Conservation (phyloP, 2,888 invertebrate species). For the Epistrophe eligans region DNA sequence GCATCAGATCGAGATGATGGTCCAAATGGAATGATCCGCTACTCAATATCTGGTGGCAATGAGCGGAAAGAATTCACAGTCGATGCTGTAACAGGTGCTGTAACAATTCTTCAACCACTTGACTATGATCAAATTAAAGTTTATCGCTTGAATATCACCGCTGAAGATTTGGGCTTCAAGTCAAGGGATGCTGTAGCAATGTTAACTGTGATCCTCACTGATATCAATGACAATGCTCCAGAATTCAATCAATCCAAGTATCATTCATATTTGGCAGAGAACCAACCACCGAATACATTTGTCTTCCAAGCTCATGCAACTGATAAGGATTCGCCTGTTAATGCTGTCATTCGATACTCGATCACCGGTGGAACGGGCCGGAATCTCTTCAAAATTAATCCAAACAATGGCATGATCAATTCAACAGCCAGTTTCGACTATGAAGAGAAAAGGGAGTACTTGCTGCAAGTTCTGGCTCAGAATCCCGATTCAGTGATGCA, state of each 20-base stretch:
- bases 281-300: constrained; percentile 89
- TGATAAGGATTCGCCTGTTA: constrained; percentile 94
- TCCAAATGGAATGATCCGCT: constrained; percentile 94
- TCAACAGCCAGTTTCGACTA: constrained; percentile 93
- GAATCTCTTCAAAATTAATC: constrained; percentile 91
- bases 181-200: constrained; percentile 91
- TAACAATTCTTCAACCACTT: constrained; percentile 91
- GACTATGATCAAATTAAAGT: constrained; percentile 95
- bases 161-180: constrained; percentile 93
- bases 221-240: constrained; percentile 97
- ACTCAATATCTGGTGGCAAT: constrained; percentile 93
- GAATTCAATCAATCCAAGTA: constrained; percentile 91
- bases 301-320: constrained; percentile 91
- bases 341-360: constrained; percentile 93
- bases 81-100: constrained; percentile 90
- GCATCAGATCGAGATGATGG: constrained; percentile 94
- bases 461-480: constrained; percentile 90
- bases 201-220: constrained; percentile 93
- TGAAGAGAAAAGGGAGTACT: constrained; percentile 91
- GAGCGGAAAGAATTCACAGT: constrained; percentile 92
- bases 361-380: constrained; percentile 91
- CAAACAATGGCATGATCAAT: constrained; percentile 90
- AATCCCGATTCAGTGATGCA: constrained; percentile 94
- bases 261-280: constrained; percentile 92
- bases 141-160: constrained; percentile 94